Base-by-base conservation (phyloP, 2,888 invertebrate species). In the Pachycephus smyrnensis region DNA sequence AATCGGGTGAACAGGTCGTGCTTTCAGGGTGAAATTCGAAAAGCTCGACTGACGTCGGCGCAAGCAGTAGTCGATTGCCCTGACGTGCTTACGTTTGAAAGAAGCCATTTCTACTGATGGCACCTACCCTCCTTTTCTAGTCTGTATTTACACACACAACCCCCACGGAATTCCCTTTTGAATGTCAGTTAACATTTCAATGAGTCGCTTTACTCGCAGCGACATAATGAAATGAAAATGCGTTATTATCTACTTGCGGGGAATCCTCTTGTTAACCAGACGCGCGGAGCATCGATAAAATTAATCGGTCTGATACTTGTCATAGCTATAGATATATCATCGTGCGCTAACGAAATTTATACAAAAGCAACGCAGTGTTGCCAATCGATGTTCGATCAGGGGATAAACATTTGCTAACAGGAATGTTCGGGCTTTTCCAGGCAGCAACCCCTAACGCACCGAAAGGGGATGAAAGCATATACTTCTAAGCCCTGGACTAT, bases 391-490 rank as follows among this genome's bases (percentile, higher is more conserved):
- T 55, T 55, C 40, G 40, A 55, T 55, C 40, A 9, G 6, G 40
- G 23, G 40, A 55, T 23, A 55, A 55, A 55, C 23, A 55, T 55
- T 55, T 23, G 15, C 23, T 9, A 55, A 23, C 40, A 23, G 40
- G 40, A 23, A 23, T 23, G 23, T 55, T 55, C 9, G 40, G 2
- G 40, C 40, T 55, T 55, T 55, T 23, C 9, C 40, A 23, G 40
- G 40, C 40, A 9, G 23, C 40, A 55, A 23, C 6, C 23, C 40
- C 40, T 71, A 30, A 12, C 71, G 1, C 6, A 35, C 32, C 23
- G 35, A 69, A 33, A 35, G 23, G 32, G 82, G 3, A 84, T 82
- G 12, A 69, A 80, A 80, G 79, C 79, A 76, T 37, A 32, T 74
- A 73, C 73, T 71, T 30, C 32, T 31, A 31, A 71, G 15, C 71